These are phyloP conservation scores for Lepidothrix coronata DNA, from an alignment of 2,113 vertebrate genomes.

Conservation along the genomic window DNA sequence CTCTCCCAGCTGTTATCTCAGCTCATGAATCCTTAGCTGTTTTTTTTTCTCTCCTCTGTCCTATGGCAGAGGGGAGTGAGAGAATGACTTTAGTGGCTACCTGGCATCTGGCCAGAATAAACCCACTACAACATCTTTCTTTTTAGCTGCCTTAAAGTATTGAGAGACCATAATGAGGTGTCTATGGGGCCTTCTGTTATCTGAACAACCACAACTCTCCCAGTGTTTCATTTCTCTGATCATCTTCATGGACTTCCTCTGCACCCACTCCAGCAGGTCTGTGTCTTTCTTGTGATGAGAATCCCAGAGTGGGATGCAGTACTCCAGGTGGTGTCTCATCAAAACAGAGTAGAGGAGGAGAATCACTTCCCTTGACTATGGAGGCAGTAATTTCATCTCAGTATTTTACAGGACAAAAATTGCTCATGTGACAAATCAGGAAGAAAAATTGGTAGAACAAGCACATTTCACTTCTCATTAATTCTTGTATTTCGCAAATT, in stretches of 20 bases:
- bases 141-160: background rate
- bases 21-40: too few relatives aligned
- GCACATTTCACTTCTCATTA: background rate
- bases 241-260: background rate
- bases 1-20: too few relatives aligned
- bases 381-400: background rate
- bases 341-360: background rate
- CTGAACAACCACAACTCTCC: background rate
- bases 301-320: rapidly evolving
- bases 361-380: rapidly evolving
- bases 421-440: background rate
- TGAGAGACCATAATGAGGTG: background rate
- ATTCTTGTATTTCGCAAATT: background rate
- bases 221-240: background rate
- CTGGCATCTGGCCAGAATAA: too few relatives aligned
- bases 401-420: background rate
- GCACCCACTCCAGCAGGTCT: rapidly evolving
- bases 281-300: background rate
- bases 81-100: too few relatives aligned
- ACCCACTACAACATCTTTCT: background rate
- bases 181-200: background rate
- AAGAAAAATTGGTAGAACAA: background rate
- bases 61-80: too few relatives aligned
- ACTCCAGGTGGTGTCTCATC: rapidly evolving
- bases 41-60: too few relatives aligned